Evolutionary conservation across 2,888 invertebrate species (phyloP), one percentile per base, ranked within the genome.

Genomic region (Drosophila yooni): DNA sequence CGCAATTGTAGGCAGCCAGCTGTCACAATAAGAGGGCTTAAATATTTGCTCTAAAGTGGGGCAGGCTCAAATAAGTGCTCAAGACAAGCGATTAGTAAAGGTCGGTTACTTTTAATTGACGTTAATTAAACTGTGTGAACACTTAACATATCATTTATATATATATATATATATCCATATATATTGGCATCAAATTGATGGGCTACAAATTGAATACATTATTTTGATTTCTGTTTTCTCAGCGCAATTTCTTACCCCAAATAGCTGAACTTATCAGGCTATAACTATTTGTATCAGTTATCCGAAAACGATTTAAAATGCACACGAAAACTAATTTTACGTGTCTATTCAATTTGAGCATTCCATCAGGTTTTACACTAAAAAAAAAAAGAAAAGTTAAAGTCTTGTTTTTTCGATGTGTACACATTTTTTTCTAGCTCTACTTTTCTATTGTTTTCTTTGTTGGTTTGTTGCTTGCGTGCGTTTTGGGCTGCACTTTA

Each of bases 401-500:
- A 34, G 27, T 15, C 21, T 15, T 57, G 15, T 13, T 46, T 46
- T 46, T 46, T 15, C 15, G 4, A 15, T 25, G 4, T 53, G 48
- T 48, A 61, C 46, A 63, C 48, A 62, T 33, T 38, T 50, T 40
- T 52, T 34, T 63, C 43, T 52, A n/a, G 33, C 10, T 31, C 33
- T 40, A 6, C 52, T 21, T 43, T 69, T 75, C 21, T 34, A 21
- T 61, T 27, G 21, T 51, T 51, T 40, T 36, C 33, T 29, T 65
- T 27, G 40, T 40, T 51, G 33, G 38, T 29, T 65, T 33, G 29
- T 60, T 57, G 33, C 40, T 51, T 27, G 79, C 46, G 58, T 18
- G 36, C 13, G 31, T 38, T 65, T 48, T 25, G 38, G 36, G 53
- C 53, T 68, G 56, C 68, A 68, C 56, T 69, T 34, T 43, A 46